phyloP scores from a whole-genome alignment of 2,888 invertebrate species.

The Craniophora ligustri region DNA sequence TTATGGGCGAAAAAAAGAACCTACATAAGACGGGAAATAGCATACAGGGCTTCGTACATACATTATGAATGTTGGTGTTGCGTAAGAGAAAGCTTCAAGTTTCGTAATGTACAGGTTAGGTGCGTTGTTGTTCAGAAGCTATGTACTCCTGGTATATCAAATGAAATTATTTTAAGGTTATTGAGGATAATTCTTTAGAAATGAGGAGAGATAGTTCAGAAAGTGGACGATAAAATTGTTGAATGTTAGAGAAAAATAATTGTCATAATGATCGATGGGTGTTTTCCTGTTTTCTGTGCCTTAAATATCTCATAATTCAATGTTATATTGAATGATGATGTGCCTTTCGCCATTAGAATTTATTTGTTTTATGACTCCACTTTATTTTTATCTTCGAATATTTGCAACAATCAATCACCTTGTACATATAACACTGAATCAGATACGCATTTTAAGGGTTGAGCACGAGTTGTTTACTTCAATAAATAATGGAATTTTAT shows the following conservation, averaged over 20 bases:
- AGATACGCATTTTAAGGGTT: constrained; percentile 23
- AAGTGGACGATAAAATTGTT: constrained; percentile 5
- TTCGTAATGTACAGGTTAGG: constrained; percentile 53
- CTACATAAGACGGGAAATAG: constrained; percentile 87
- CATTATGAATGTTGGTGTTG: constrained; percentile 84
- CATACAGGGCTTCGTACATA: constrained; percentile 84
- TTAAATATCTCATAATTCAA: constrained; percentile 14
- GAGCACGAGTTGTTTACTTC: constrained; percentile 37
- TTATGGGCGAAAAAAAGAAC: constrained; percentile 89
- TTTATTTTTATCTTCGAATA: not conserved
- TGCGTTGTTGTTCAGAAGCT: constrained; percentile 38
- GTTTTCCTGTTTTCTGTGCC: constrained; percentile 4
- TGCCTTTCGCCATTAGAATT: constrained; percentile 11
- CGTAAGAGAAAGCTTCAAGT: constrained; percentile 75
- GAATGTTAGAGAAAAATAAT: not conserved
- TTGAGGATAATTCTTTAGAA: constrained; percentile 14
- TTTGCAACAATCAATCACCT: not conserved
- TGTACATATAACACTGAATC: constrained; percentile 18
- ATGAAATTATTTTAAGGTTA: constrained; percentile 10
- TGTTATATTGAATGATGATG: constrained; percentile 4
- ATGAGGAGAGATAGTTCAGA: constrained; percentile 1
- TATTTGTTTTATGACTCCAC: not conserved
- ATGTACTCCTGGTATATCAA: constrained; percentile 39
- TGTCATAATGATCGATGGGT: constrained; percentile 8
- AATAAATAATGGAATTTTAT: constrained; percentile 39